Evolutionary conservation across 2,797 vertebrate genomes (phyloP).

Genomic region (Protonibea diacanthus): DNA sequence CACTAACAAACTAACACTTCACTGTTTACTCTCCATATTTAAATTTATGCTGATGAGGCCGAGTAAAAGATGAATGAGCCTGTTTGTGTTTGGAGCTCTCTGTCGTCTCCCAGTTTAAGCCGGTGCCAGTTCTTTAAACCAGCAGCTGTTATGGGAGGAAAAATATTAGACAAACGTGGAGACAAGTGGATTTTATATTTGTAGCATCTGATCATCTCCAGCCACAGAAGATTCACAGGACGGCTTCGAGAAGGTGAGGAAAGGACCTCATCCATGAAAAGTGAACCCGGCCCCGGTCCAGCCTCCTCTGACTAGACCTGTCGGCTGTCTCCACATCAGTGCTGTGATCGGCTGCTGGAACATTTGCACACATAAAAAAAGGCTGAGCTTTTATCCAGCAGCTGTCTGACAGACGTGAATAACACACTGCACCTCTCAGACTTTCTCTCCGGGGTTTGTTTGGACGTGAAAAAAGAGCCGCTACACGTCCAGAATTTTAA

Average conservation of each 20-base stretch:
- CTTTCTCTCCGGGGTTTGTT: background rate
- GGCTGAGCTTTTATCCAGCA: constrained; percentile 25
- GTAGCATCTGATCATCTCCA: background rate
- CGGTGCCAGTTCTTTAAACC: background rate
- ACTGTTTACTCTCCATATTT: constrained; percentile 61
- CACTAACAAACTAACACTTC: constrained; percentile 68
- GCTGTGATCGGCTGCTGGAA: constrained; percentile 12
- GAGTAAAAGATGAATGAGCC: constrained; percentile 63
- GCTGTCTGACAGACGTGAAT: background rate
- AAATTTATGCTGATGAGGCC: constrained; percentile 71
- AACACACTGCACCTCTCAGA: background rate
- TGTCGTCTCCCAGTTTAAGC: constrained; percentile 11
- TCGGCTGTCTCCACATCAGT: background rate
- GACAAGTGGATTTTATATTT: background rate
- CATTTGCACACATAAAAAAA: constrained; percentile 7
- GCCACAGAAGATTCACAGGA: background rate
- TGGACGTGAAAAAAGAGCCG: background rate
- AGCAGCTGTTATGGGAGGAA: background rate
- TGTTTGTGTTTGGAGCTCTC: constrained; percentile 55
- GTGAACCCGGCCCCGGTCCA: background rate
- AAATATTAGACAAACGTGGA: background rate
- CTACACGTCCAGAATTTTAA: background rate
- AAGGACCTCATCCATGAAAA: background rate
- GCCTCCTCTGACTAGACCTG: background rate
- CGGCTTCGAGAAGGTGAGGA: background rate